Base-by-base conservation (phyloP, 2,888 invertebrate species). In the Euclidia mi region DNA sequence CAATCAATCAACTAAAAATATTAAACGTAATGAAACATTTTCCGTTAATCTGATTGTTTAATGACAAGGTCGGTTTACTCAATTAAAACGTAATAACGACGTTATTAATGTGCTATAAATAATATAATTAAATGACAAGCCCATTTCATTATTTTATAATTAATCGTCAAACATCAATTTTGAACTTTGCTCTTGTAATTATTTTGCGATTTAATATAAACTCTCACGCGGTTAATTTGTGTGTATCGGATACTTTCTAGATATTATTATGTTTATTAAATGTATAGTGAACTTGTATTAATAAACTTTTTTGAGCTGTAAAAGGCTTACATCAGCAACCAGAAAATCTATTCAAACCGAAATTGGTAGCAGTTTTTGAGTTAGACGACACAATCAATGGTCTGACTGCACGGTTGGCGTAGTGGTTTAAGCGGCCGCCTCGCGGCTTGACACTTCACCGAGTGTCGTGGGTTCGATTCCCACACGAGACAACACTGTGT, bases 31-130 rank as follows among this genome's bases (percentile, higher is more conserved):
- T 29, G 12, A 29, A 25, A 18, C 28, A 9, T 6, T 9, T 7
- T 6, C 3, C 12, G 12, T 18, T 51, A 47, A 46, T 17, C 37
- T 38, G 29, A n/a, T 28, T 37, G 32, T 43, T 47, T 43, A 34
- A 32, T 41, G 38, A 25, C 25, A 32, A 42, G 10, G 35, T 20
- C 4, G 18, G 40, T 37, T 44, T 12, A 10, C 35, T 43, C 47
- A 58, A 63, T 58, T 44, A 41, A 55, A 57, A 50, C 32, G 34
- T 58, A 53, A 60, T 56, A 48, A 18, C 14, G n/a, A n/a, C n/a
- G n/a, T n/a, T n/a, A n/a, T n/a, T n/a, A n/a, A n/a, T n/a, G 9
- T 4, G 25, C 20, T 4, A 40, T 29, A 14, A 34, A 17, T 41
- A 25, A 53, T 60, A 45, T 49, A 2, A 49, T 57, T 52, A 47